Percentiles rank a stretch among this genome's conserved stretches.
phyloP scores from a whole-genome alignment of 2,113 vertebrate genomes.

The Sapayoa aenigma region DNA sequence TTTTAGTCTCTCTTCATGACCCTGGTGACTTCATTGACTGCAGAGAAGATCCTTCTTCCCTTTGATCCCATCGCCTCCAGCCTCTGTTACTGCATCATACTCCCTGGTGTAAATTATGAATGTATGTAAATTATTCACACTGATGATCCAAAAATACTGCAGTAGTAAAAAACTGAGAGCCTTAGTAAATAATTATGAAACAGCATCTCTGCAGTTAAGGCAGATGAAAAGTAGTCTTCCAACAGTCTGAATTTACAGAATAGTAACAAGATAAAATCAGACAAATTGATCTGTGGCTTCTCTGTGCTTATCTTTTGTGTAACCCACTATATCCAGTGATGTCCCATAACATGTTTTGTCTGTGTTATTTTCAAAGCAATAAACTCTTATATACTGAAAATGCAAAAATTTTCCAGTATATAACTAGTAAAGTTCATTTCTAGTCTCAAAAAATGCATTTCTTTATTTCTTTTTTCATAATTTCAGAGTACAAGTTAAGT shows the following conservation, averaged over 20 bases:
- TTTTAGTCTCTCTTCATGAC: not conserved
- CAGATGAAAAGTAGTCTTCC: not conserved
- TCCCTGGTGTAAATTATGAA: not conserved
- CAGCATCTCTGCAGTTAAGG: not conserved
- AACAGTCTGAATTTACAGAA: not conserved
- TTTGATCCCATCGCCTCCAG: not conserved
- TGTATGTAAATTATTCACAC: not conserved
- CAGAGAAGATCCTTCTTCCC: not conserved
- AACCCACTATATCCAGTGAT: not conserved
- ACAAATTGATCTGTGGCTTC: not conserved
- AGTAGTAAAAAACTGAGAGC: not conserved
- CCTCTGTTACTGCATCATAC: not conserved
- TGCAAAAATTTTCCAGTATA: not conserved
- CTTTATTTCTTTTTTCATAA: not conserved
- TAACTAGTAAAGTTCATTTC: not conserved
- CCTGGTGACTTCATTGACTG: not conserved
- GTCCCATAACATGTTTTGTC: not conserved
- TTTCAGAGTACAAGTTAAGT: not conserved
- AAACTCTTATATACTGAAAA: not conserved
- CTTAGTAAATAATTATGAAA: not conserved
- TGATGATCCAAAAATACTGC: not conserved
- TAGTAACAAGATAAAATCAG: not conserved
- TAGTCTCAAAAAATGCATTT: not conserved
- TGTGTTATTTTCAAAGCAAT: not conserved
- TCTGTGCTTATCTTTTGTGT: accelerated